A percentile compares a stretch with the other conserved stretches of the same genome.
Conservation (phyloP, 2,797 vertebrate genomes). For the Hypotaenidia okinawae region DNA sequence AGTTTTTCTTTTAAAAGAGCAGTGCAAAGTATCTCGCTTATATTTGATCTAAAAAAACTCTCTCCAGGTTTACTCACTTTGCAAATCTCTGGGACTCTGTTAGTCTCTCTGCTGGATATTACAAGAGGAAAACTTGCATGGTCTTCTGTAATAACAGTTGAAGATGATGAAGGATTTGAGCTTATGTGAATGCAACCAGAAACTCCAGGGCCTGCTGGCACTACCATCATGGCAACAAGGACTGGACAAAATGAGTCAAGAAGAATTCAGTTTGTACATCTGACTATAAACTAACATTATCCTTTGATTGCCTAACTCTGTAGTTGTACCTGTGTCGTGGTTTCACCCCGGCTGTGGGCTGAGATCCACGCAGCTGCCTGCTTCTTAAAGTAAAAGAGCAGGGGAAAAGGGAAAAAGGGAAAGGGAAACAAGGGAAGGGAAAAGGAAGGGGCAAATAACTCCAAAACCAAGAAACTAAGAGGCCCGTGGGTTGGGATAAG, state of each 20-base stretch:
- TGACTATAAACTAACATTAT: not conserved
- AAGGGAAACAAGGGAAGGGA: no score
- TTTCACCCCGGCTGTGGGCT: no score
- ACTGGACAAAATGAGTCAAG: not conserved
- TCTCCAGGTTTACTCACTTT: not conserved
- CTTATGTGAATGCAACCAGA: not conserved
- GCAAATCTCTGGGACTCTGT: not conserved
- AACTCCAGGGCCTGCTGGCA: not conserved
- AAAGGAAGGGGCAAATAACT: no score
- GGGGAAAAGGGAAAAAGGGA: no score
- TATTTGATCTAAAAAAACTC: not conserved
- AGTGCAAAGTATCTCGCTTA: not conserved
- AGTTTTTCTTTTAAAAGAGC: not conserved
- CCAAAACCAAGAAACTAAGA: no score
- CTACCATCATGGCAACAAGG: not conserved
- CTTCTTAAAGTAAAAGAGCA: no score
- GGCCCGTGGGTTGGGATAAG: no score
- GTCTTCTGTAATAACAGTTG: not conserved
- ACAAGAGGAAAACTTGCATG: not conserved
- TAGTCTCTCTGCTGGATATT: not conserved
- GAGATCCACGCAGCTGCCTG: no score
- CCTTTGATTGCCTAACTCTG: not conserved
- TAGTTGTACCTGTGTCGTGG: no score
- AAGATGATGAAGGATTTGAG: not conserved
- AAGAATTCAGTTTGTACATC: not conserved